A percentile compares a stretch with the other conserved stretches of the same genome.
These are phyloP conservation scores for Eolophus roseicapilla DNA, from an alignment of 2,113 vertebrate species.

Conservation along the genomic window DNA sequence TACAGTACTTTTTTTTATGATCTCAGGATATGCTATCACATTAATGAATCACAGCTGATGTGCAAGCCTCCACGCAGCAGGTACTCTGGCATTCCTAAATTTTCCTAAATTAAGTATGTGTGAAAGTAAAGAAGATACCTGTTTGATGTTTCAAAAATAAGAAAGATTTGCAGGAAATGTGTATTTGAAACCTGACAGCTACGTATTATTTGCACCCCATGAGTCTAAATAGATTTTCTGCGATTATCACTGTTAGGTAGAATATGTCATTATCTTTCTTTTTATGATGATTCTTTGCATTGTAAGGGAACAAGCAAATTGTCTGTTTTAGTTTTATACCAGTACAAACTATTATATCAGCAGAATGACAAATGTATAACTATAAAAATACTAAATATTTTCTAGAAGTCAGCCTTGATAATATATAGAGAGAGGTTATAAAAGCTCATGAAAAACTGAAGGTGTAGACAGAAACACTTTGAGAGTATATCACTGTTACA, in stretches of 20 bases:
- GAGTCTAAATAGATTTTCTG: slow-evolving; percentile 31
- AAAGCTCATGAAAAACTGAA: neutral
- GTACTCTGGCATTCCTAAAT: neutral
- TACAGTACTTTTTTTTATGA: neutral
- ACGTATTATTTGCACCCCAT: neutral
- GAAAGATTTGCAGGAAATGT: slow-evolving; percentile 22
- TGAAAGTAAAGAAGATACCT: neutral
- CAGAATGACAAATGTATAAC: neutral
- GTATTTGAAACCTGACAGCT: neutral
- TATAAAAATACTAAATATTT: neutral
- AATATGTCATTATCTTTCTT: neutral
- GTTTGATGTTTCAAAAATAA: neutral
- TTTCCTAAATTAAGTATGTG: slow-evolving; percentile 45
- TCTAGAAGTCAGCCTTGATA: neutral
- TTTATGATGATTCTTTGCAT: neutral
- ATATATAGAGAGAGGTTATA: neutral
- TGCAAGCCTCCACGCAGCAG: neutral
- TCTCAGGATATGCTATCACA: neutral
- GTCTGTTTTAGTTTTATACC: neutral
- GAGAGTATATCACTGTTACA: neutral
- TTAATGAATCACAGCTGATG: slow-evolving; percentile 23
- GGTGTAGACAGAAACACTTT: neutral
- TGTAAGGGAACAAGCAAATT: neutral
- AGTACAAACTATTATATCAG: neutral
- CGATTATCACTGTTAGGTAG: neutral